phyloP scores from a whole-genome alignment of 1,140 invertebrate genomes.

The Mycetomoellerius zeteki region DNA sequence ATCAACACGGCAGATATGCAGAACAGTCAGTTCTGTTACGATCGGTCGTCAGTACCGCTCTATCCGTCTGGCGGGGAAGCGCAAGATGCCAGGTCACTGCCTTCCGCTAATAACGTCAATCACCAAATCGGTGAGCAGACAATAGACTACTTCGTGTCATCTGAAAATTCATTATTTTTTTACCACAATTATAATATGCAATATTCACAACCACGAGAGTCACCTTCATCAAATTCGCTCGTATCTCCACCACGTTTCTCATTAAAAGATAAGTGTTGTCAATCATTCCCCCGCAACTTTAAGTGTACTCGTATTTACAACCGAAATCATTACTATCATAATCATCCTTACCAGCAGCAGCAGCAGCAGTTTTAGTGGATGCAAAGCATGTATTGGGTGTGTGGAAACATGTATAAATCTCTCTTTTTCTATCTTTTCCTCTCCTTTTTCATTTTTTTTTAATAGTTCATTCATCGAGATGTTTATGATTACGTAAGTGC shows the following conservation, averaged over 20 bases:
- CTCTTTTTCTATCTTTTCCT: not conserved
- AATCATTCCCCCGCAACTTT: too few species aligned
- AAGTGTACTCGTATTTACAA: not conserved
- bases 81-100: constrained; percentile 85
- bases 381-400: constrained; percentile 57
- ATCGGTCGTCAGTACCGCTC: constrained; percentile 87
- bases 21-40: constrained; percentile 89
- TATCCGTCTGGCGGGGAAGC: constrained; percentile 87
- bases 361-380: not conserved
- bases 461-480: constrained; percentile 41
- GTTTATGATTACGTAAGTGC: not conserved
- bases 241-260: too few species aligned
- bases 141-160: constrained; percentile 86
- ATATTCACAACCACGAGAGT: not conserved
- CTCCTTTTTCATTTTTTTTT: constrained; percentile 37
- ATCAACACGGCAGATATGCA: constrained; percentile 85
- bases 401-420: constrained; percentile 66
- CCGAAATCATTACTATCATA: not conserved
- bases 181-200: constrained; percentile 21
- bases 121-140: constrained; percentile 89
- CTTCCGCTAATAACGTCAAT: constrained; percentile 86
- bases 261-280: too few species aligned
- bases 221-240: too few species aligned
- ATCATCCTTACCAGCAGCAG: not conserved
- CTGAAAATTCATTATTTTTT: constrained; percentile 80